phyloP scores from a whole-genome alignment of 2,888 invertebrate genomes.

The Syrista parreyssii region DNA sequence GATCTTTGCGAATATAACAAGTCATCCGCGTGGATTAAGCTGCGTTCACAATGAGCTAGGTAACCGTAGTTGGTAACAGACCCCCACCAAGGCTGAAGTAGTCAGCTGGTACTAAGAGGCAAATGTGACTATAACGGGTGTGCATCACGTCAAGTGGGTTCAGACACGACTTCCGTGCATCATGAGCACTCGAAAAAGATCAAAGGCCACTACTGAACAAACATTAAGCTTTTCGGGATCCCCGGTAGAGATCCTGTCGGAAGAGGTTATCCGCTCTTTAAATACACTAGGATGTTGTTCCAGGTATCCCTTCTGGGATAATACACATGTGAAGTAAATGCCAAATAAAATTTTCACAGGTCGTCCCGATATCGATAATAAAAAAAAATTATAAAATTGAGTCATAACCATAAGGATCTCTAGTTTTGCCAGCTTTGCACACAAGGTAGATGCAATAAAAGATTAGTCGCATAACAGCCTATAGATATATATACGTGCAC shows the following conservation, averaged over 20 bases:
- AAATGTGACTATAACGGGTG: not conserved
- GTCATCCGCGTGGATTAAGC: not conserved
- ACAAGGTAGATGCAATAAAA: conserved; percentile 2
- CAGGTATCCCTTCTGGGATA: not conserved
- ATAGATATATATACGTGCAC: not conserved
- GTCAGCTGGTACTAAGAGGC: not conserved
- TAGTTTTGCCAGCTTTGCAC: not conserved
- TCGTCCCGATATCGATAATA: not conserved
- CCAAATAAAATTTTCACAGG: not conserved
- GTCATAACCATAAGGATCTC: not conserved
- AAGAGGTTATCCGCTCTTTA: not conserved
- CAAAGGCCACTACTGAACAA: conserved; percentile 29
- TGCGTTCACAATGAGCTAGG: not conserved
- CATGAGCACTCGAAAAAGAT: conserved; percentile 23
- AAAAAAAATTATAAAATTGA: not conserved
- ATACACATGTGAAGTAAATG: not conserved
- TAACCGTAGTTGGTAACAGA: not conserved
- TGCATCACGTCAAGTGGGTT: conserved; percentile 3
- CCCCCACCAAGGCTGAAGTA: not conserved
- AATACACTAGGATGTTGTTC: not conserved
- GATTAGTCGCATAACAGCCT: not conserved
- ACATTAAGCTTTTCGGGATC: conserved; percentile 20
- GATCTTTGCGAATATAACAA: not conserved
- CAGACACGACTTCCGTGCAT: conserved; percentile 4
- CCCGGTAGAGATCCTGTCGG: conserved; percentile 1